phyloP scores from a whole-genome alignment of 2,797 vertebrate species.

The Acrossocheilus fasciatus region DNA sequence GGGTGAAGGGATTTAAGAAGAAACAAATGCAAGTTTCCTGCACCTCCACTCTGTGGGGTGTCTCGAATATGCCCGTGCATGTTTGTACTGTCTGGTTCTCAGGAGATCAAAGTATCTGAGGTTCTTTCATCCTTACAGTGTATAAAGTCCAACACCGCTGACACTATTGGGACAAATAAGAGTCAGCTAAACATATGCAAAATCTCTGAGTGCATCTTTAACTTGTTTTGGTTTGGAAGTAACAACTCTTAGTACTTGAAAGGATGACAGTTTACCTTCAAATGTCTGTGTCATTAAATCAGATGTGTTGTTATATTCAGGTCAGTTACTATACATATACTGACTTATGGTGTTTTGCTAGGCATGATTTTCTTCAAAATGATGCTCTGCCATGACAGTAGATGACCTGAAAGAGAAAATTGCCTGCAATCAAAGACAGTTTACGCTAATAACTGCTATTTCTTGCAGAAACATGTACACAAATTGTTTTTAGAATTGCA shows the following conservation, averaged over 20 bases:
- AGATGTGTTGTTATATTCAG: background rate
- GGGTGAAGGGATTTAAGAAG: no score
- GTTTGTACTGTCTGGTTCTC: no score
- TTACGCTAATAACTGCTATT: background rate
- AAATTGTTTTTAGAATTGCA: background rate
- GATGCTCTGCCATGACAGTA: background rate
- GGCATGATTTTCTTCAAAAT: slow-evolving; percentile 1
- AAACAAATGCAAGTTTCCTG: no score
- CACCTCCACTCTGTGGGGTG: no score
- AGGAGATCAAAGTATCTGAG: no score
- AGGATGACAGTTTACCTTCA: background rate
- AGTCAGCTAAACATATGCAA: background rate
- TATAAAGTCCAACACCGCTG: background rate
- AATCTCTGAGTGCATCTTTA: background rate
- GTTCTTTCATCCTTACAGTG: no score
- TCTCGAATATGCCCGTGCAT: no score
- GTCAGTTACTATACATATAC: background rate
- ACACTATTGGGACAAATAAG: background rate
- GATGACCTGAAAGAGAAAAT: background rate
- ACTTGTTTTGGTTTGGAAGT: background rate
- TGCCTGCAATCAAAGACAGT: background rate
- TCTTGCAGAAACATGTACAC: background rate
- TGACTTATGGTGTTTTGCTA: background rate
- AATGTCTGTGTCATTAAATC: background rate
- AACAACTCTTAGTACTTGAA: background rate